Evolutionary conservation across 1,140 invertebrate species (phyloP).

Genomic region (Campoletis sonorensis): DNA sequence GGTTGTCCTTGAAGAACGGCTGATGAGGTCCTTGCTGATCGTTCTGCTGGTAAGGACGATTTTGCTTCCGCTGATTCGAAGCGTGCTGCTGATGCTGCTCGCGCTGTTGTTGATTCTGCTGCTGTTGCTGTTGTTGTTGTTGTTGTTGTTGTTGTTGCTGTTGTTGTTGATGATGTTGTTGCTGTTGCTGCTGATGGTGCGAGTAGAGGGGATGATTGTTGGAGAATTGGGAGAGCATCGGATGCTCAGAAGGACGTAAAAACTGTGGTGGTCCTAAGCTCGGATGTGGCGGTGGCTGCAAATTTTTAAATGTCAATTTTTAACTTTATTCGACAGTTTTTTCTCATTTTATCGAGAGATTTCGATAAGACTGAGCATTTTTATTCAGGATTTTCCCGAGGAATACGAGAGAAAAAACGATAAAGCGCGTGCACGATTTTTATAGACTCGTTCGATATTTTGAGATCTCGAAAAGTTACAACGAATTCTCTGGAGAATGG

Average conservation of each 20-base stretch:
- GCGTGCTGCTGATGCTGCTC: constrained; percentile 68
- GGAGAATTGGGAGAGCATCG: constrained; percentile 63
- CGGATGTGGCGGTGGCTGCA: constrained; percentile 64
- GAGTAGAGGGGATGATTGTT: constrained; percentile 60
- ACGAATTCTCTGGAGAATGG: too few species aligned
- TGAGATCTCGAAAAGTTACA: too few species aligned
- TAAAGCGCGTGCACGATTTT: too few species aligned
- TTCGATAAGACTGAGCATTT: too few species aligned
- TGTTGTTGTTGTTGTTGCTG: constrained; percentile 61
- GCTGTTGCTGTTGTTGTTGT: constrained; percentile 55
- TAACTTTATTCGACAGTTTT: not conserved
- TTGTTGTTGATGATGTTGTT: constrained; percentile 44
- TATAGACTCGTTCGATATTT: too few species aligned
- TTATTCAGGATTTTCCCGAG: too few species aligned
- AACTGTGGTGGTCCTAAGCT: constrained; percentile 64
- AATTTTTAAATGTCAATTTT: constrained; percentile 5
- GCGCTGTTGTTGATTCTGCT: constrained; percentile 54
- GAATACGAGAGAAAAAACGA: too few species aligned
- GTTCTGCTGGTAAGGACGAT: constrained; percentile 64
- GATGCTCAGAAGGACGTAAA: constrained; percentile 63
- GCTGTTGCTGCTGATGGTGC: constrained; percentile 53
- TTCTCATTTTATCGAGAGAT: constrained; percentile 13
- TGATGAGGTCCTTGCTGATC: constrained; percentile 67
- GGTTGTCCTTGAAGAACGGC: constrained; percentile 73
- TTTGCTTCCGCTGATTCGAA: constrained; percentile 74